Base-by-base conservation (phyloP, 1,140 invertebrate species). In the Aethina tumida region DNA sequence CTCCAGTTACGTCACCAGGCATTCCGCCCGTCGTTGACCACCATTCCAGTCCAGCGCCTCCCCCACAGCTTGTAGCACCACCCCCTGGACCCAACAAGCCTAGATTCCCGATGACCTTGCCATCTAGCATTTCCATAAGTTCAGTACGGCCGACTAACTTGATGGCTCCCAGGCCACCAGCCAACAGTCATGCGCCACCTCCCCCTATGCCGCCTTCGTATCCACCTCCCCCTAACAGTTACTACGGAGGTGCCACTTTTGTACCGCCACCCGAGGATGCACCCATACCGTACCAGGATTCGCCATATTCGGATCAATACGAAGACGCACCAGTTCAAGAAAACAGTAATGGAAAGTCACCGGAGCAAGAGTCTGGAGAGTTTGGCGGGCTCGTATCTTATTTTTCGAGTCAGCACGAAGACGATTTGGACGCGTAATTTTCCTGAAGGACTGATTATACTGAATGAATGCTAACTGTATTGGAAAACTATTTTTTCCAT, bases 341-440 rank as follows among this genome's bases (percentile, higher is more conserved):
- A 16, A 43, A 33, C 7, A 46, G 45, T 18, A 52, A 49, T 24
- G 52, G 49, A 31, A 63, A 63, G 39, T 53, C 63, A 14, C 65
- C 60, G 12, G 67, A 66, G 38, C 73, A 74, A 34, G 71, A 76
- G 45, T 72, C 73, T 26, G 68, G 71, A 28, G 82, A 83, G 53
- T 86, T 85, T 61, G 81, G 81, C n/a, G 83, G 83, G 9, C 66
- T 87, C 39, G 83, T 86, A n/a, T 86, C 83, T 40, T 88, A 88
- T 62, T 87, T 87, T 64, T 86, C 83, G 39, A 85, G 82, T 62
- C 83, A 86, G 62, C 68, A 75, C 41, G 81, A 84, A 55, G 82
- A 85, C 59, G 79, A 83, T 42, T 46, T 62, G 36, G 60, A 62
- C 15, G 53, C 58, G 49, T 62, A 62, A 43, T 49, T 37, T 12